These are phyloP conservation scores for Morone saxatilis DNA, from an alignment of 2,113 vertebrate genomes.

Conservation along the genomic window DNA sequence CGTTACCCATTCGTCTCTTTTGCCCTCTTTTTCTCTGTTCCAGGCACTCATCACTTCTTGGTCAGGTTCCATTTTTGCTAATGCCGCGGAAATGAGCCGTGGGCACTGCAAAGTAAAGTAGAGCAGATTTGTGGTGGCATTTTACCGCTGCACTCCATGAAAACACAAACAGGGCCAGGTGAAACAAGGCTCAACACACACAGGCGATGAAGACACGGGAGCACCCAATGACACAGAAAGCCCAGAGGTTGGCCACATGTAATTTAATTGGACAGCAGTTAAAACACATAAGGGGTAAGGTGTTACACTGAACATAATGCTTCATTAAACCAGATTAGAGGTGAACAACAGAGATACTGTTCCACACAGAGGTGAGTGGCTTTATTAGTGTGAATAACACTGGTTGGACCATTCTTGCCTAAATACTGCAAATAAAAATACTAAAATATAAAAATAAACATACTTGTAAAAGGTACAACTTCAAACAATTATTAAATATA, in stretches of 20 bases:
- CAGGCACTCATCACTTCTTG: constrained; percentile 68
- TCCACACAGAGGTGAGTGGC: background rate
- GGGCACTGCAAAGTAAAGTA: constrained; percentile 63
- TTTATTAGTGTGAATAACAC: background rate
- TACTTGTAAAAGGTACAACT: background rate
- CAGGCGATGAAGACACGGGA: constrained; percentile 2
- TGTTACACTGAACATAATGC: background rate
- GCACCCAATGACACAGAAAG: constrained; percentile 30
- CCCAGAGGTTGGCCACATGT: constrained; percentile 9
- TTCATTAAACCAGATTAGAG: constrained; percentile 33
- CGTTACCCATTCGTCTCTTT: constrained; percentile 70
- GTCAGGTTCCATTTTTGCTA: constrained; percentile 79
- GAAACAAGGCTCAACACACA: constrained; percentile 1
- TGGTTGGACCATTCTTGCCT: background rate
- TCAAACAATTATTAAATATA: background rate
- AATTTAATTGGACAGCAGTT: constrained; percentile 29
- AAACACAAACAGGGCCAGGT: constrained; percentile 48
- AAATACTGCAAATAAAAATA: background rate
- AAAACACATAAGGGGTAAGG: constrained; percentile 1
- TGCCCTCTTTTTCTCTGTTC: constrained; percentile 54
- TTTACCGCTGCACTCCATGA: constrained; percentile 47
- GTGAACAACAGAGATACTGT: background rate
- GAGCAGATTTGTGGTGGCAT: constrained; percentile 57
- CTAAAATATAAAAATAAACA: background rate
- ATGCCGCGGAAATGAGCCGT: constrained; percentile 80